A percentile compares a stretch with the other conserved stretches of the same genome.
These are phyloP conservation scores for Salvator merianae DNA, from an alignment of 2,113 vertebrate species.

Conservation along the genomic window DNA sequence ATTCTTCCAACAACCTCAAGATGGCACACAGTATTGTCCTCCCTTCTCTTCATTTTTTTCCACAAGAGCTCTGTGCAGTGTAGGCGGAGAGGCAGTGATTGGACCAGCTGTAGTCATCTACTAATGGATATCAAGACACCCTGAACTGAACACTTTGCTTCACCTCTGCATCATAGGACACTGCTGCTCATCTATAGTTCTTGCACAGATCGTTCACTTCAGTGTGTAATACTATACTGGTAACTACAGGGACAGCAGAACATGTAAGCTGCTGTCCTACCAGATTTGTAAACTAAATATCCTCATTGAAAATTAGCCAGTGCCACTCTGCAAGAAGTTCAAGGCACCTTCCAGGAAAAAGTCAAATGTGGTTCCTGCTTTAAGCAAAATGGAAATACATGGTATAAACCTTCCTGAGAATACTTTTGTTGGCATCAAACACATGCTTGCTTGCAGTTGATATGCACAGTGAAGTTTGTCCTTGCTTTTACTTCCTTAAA, in stretches of 20 bases:
- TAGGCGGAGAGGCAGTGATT: no score
- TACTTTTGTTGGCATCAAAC: slow-evolving; percentile 46
- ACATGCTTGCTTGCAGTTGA: slow-evolving; percentile 12
- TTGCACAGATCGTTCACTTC: no score
- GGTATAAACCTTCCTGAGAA: slow-evolving; percentile 44
- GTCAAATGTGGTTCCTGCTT: slow-evolving; percentile 21
- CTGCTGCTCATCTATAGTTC: slow-evolving; percentile 19
- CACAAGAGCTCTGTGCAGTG: no score
- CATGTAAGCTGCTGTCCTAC: slow-evolving; percentile 24
- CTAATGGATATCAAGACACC: no score
- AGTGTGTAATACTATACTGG: no score
- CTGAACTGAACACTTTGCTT: slow-evolving; percentile 31
- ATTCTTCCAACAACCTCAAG: no score
- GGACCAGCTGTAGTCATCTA: no score
- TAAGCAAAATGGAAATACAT: slow-evolving; percentile 31
- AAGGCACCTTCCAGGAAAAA: slow-evolving; percentile 5
- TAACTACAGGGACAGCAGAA: slow-evolving; percentile 25
- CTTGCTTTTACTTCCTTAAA: slow-evolving; percentile 25
- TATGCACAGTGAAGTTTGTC: not conserved
- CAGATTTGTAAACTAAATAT: slow-evolving; percentile 24
- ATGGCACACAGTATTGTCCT: no score
- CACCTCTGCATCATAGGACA: slow-evolving; percentile 19
- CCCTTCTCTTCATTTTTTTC: no score
- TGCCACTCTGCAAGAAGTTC: slow-evolving; percentile 47
- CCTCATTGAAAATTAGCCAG: slow-evolving; percentile 23